Conservation (phyloP, 1,140 invertebrate genomes). For the Cydia fagiglandana region DNA sequence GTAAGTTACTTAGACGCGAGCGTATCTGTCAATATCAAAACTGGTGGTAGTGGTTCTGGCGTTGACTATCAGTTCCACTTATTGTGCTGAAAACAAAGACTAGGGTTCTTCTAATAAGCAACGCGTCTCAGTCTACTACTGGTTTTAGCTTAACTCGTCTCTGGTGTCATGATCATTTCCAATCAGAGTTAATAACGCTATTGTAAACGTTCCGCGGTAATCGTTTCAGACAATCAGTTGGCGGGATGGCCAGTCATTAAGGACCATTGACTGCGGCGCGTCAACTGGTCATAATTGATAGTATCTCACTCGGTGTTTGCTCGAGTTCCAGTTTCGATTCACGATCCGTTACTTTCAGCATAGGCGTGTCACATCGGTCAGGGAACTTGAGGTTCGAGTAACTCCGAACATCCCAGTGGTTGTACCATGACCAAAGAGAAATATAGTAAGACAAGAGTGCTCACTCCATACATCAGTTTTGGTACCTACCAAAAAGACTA, state of each 20-base stretch:
- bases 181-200: constrained; percentile 57
- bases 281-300: constrained; percentile 57
- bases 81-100: no score
- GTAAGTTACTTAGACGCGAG: no score
- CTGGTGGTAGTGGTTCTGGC: no score
- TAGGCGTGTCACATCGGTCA: not conserved
- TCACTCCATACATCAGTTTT: no score
- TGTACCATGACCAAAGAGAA: no score
- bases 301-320: constrained; percentile 6
- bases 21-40: no score
- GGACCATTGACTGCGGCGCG: constrained; percentile 59
- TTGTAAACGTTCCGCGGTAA: constrained; percentile 43
- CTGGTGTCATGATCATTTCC: constrained; percentile 34
- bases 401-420: no score
- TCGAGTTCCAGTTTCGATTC: not conserved
- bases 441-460: no score
- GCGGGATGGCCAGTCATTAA: constrained; percentile 54
- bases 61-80: no score
- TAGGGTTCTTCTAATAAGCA: no score
- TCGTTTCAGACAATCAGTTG: constrained; percentile 48
- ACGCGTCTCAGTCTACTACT: not conserved
- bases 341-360: not conserved
- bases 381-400: not conserved
- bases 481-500: no score
- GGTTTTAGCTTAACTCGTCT: not conserved